Evolutionary conservation across 2,797 vertebrate genomes (phyloP).

Genomic region (Onychomys leucogaster): DNA sequence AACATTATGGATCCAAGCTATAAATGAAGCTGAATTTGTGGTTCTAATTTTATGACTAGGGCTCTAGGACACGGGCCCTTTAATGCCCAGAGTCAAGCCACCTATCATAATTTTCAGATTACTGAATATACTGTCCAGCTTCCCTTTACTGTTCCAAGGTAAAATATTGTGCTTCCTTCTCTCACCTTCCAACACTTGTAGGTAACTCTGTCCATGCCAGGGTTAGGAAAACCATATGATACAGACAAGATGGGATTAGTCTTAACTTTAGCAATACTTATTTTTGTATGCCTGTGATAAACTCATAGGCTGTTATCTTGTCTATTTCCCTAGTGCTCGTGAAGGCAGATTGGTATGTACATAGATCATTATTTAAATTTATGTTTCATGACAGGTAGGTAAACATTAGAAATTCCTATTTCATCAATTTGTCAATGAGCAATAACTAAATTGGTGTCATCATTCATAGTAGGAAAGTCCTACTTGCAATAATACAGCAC

Average conservation of each 20-base stretch:
- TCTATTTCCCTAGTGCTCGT: neutral
- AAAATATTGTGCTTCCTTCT: neutral
- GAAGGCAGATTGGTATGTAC: neutral
- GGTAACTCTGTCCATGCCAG: neutral
- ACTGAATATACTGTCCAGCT: neutral
- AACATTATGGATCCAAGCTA: neutral
- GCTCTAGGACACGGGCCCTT: neutral
- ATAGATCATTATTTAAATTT: neutral
- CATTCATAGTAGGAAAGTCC: neutral
- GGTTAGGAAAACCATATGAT: neutral
- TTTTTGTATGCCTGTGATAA: neutral
- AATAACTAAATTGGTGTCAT: neutral
- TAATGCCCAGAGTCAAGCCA: neutral
- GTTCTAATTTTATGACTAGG: neutral
- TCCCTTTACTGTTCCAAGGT: neutral
- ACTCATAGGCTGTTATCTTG: neutral
- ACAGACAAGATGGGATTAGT: neutral
- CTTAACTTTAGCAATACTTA: neutral
- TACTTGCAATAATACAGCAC: neutral
- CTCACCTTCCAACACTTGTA: neutral
- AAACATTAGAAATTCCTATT: neutral
- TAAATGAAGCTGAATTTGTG: neutral
- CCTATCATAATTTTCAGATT: neutral
- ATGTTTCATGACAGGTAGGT: neutral
- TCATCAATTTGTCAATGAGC: neutral